Evolutionary conservation across 2,888 invertebrate species (phyloP).

Genomic region (Cremastinae sp.): DNA sequence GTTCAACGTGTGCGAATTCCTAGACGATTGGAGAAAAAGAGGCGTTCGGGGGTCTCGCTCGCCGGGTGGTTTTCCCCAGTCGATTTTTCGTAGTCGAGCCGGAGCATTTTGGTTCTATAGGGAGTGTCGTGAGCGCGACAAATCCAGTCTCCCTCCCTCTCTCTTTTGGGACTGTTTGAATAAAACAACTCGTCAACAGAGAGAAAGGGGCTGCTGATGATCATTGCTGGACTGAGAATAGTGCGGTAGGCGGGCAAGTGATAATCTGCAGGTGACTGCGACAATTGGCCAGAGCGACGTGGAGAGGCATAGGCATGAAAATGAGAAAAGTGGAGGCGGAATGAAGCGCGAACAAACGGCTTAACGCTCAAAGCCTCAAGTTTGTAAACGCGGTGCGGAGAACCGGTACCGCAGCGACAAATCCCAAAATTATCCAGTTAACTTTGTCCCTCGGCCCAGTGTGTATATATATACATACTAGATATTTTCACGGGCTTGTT

Average conservation of each 20-base stretch:
- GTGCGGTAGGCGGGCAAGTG: constrained; percentile 73
- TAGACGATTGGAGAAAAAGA: not conserved
- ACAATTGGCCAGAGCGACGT: constrained; percentile 68
- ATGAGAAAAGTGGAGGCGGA: constrained; percentile 46
- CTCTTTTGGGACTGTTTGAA: constrained; percentile 21
- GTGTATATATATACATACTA: not conserved
- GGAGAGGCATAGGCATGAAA: constrained; percentile 42
- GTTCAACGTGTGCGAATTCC: constrained; percentile 2
- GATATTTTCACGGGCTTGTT: constrained; percentile 25
- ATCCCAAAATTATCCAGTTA: constrained; percentile 77
- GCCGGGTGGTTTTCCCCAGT: constrained; percentile 30
- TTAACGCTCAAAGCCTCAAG: constrained; percentile 72
- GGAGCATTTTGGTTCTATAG: not conserved
- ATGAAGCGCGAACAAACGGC: constrained; percentile 61
- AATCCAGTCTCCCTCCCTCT: constrained; percentile 8
- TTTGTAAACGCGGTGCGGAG: constrained; percentile 74
- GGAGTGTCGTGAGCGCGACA: not conserved
- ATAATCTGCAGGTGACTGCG: constrained; percentile 77
- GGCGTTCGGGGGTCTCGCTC: not conserved
- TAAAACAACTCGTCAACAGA: constrained; percentile 42
- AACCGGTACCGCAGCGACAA: constrained; percentile 66
- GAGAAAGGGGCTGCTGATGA: constrained; percentile 33
- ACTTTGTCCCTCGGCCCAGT: constrained; percentile 66
- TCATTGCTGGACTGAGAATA: constrained; percentile 50
- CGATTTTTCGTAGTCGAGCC: constrained; percentile 1